A percentile compares a stretch with the other conserved stretches of the same genome.
Evolutionary conservation across 2,797 vertebrate genomes (phyloP).

Genomic region (Avahi laniger): DNA sequence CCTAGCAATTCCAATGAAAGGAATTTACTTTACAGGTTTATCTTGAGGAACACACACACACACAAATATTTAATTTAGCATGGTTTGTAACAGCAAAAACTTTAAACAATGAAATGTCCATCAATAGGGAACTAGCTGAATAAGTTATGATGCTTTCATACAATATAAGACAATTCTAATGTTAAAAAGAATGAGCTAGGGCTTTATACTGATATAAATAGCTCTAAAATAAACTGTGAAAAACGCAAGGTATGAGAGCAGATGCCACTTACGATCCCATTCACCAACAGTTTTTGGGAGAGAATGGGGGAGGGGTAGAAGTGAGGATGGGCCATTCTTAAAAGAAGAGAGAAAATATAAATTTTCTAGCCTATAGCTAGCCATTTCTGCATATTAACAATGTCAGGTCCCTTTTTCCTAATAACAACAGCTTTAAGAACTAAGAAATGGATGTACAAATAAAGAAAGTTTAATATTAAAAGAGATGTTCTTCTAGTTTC

Average conservation of each 20-base stretch:
- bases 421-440: not conserved
- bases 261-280: not conserved
- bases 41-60: not conserved
- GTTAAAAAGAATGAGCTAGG: constrained; percentile 16
- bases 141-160: not conserved
- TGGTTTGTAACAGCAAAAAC: constrained; percentile 39
- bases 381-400: constrained; percentile 34
- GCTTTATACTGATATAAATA: not conserved
- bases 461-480: not conserved
- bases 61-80: not conserved
- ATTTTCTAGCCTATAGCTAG: not conserved
- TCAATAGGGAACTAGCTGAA: not conserved
- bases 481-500: not conserved
- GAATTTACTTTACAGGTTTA: not conserved
- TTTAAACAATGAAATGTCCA: not conserved
- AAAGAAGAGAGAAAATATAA: constrained; percentile 30
- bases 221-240: constrained; percentile 42
- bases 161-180: not conserved
- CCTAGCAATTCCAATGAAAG: not conserved
- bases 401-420: not conserved
- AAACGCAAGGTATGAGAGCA: constrained; percentile 14
- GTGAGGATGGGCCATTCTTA: not conserved
- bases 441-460: constrained; percentile 13
- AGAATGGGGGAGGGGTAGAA: not conserved
- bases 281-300: not conserved